Evolutionary conservation across 2,888 invertebrate species (phyloP).

Genomic region (Polietes domitor): DNA sequence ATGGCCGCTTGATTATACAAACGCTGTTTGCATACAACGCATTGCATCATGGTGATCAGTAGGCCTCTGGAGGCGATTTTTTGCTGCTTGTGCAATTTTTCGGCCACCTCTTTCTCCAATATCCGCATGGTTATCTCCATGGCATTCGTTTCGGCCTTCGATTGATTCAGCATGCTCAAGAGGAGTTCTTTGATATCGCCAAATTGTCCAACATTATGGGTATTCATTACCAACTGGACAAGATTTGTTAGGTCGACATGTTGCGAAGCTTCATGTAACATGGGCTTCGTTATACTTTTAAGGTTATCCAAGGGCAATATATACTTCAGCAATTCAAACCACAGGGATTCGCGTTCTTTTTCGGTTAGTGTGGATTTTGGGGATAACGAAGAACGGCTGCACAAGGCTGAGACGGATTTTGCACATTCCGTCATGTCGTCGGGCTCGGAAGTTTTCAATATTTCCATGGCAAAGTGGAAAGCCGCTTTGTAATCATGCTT

Average conservation of each 20-base stretch:
- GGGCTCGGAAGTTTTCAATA: slow-evolving; percentile 74
- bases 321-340: slow-evolving; percentile 81
- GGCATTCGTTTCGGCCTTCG: slow-evolving; percentile 88
- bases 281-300: slow-evolving; percentile 80
- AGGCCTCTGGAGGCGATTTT: slow-evolving; percentile 76
- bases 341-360: slow-evolving; percentile 81
- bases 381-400: slow-evolving; percentile 80
- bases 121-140: slow-evolving; percentile 86
- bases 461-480: slow-evolving; percentile 84
- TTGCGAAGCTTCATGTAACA: slow-evolving; percentile 83
- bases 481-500: slow-evolving; percentile 88
- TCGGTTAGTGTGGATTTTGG: slow-evolving; percentile 77
- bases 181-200: slow-evolving; percentile 84
- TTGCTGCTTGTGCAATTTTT: slow-evolving; percentile 76
- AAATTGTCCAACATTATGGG: slow-evolving; percentile 81
- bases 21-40: slow-evolving; percentile 77
- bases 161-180: slow-evolving; percentile 88
- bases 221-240: slow-evolving; percentile 83
- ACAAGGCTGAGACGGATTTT: slow-evolving; percentile 77
- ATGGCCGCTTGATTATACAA: slow-evolving; percentile 75
- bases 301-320: slow-evolving; percentile 80
- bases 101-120: slow-evolving; percentile 86
- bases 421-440: slow-evolving; percentile 70
- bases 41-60: slow-evolving; percentile 78
- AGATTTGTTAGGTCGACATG: slow-evolving; percentile 83